Evolutionary conservation across 1,140 invertebrate genomes (phyloP).

Genomic region (Chionoecetes opilio): DNA sequence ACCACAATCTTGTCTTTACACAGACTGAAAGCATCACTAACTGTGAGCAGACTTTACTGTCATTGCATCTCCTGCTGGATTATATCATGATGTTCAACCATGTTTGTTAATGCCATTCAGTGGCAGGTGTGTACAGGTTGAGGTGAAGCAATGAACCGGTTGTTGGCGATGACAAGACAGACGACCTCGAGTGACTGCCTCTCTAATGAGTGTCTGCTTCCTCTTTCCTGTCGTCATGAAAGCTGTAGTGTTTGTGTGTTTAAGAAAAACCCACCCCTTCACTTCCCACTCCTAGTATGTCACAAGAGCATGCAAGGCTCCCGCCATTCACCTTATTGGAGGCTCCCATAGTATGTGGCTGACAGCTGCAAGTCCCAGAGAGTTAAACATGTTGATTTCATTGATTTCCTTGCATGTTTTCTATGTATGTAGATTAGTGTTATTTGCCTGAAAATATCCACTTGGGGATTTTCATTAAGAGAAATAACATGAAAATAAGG

Average conservation of each 20-base stretch:
- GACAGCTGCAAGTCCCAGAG: neutral
- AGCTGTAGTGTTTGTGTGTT: neutral
- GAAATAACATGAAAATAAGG: too few species aligned
- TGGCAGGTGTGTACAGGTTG: too few species aligned
- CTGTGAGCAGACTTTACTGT: too few species aligned
- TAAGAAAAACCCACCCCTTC: neutral
- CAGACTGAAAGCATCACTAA: too few species aligned
- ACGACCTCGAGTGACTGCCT: neutral
- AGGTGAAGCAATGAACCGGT: neutral
- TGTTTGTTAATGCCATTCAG: too few species aligned
- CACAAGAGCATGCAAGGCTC: neutral
- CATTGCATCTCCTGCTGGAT: too few species aligned
- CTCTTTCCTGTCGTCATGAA: neutral
- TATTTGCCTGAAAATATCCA: neutral
- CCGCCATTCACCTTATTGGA: neutral
- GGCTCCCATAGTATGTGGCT: neutral
- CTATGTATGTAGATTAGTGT: neutral
- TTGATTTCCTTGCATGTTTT: neutral
- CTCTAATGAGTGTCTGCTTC: neutral
- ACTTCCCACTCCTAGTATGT: too few species aligned
- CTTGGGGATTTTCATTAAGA: too few species aligned
- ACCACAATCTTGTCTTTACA: too few species aligned
- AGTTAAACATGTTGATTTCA: neutral
- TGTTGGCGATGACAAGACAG: conserved; percentile 8
- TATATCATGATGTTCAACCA: too few species aligned